Evolutionary conservation across 2,797 vertebrate genomes (phyloP).

Genomic region (Podarcis siculus): DNA sequence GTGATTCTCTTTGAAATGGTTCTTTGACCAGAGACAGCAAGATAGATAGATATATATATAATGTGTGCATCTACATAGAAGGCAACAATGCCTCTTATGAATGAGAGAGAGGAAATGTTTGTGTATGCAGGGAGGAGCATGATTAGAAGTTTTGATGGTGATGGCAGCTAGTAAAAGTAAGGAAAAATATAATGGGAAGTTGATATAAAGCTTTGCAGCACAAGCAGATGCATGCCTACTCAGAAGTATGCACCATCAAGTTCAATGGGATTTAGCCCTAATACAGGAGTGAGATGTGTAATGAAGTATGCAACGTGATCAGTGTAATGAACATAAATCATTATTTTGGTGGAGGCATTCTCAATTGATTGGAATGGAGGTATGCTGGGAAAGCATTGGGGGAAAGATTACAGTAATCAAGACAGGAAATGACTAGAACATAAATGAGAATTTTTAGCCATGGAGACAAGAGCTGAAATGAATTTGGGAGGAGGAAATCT

Average conservation of each 20-base stretch:
- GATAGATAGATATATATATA: background rate
- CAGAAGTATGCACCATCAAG: background rate
- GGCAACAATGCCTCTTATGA: background rate
- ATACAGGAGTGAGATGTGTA: background rate
- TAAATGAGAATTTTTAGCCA: conserved; percentile 16
- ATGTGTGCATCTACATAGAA: background rate
- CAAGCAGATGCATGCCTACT: background rate
- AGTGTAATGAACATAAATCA: background rate
- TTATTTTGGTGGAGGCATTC: background rate
- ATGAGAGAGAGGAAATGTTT: background rate
- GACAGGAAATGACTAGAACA: background rate
- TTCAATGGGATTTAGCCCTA: background rate
- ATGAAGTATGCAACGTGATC: background rate
- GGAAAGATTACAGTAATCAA: conserved; percentile 20
- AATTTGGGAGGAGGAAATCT: background rate
- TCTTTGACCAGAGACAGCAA: background rate
- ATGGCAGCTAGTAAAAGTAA: background rate
- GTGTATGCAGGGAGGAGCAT: background rate
- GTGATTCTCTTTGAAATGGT: background rate
- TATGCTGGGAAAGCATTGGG: background rate
- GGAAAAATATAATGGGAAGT: background rate
- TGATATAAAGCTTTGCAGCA: background rate
- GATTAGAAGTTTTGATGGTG: background rate
- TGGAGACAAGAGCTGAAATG: conserved; percentile 7
- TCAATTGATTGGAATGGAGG: conserved; percentile 1